Base-by-base conservation (phyloP, 37 sponge, comb jelly and placozoan species). In the Ephydatia muelleri region DNA sequence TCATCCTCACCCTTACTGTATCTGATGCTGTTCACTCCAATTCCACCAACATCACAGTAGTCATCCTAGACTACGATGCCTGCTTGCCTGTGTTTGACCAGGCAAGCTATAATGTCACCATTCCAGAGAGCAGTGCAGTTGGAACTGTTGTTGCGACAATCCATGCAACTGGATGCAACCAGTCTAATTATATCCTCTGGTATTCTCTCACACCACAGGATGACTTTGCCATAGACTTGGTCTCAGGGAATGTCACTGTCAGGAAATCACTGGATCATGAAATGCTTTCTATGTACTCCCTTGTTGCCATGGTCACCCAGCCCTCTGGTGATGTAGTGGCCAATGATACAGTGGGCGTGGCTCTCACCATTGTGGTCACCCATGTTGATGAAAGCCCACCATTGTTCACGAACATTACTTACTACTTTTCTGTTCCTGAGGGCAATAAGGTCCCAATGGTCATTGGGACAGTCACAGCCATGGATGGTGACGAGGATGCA, bases 71-170 rank as follows among this genome's bases (percentile, higher is more conserved):
- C n/a, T 68, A 39, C 32, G 82, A 87, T 25, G 89, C 85, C 71
- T 85, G 89, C 40, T 72, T 81, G 22, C 93, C 92, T 43, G 21
- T 38, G 30, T 91, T 94, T 77, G 78, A 72, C 3, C 27, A 81
- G 0, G 19, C 57, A 66, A 40, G 68, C 14, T 95, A 92, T 72
- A 16, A 67, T 34, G 83, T 86, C 35, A 57, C 48, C 43, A 82
- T 95, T 8, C 72, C 75, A 21, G 95, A 95, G 72, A 70, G 37
- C 30, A 35, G 49, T 0, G 30, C 90, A 21, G 40, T 84, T n/a
- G 82, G 83, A 14, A 92, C 72, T 40, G 49, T 31, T 25, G 74
- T 95, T 47, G 47, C 84, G 1, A 36, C 57, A 5, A 88, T 92
- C 2, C 3, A 28, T 13, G 90, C 92, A 0, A 84, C 71, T 40